Evolutionary conservation across 2,113 vertebrate species (phyloP).

Genomic region (Oncorhynchus gorbuscha): DNA sequence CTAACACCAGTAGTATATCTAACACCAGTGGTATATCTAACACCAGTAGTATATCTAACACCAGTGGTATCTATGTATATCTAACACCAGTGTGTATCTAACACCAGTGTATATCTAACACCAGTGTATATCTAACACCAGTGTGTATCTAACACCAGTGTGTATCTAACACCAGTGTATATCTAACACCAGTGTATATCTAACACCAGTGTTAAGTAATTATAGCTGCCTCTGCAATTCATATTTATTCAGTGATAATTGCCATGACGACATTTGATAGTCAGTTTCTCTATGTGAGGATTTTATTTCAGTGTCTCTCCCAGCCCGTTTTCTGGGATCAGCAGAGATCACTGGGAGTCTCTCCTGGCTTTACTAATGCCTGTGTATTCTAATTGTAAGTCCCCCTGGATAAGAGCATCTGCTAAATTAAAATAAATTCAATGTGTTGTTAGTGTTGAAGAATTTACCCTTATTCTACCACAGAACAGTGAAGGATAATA

Average conservation of each 20-base stretch:
- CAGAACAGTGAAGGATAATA: neutral
- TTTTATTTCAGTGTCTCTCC: neutral
- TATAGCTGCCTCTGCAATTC: neutral
- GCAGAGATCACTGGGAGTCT: constrained; percentile 53
- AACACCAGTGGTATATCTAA: no score
- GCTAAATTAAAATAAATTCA: neutral
- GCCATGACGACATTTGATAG: neutral
- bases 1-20: no score
- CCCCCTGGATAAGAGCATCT: neutral
- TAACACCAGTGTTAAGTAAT: neutral
- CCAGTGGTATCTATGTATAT: no score
- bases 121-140: no score
- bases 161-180: no score
- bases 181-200: neutral
- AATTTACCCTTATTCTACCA: neutral
- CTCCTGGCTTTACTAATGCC: constrained; percentile 49
- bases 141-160: no score
- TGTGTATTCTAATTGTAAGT: no score
- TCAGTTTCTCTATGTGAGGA: neutral
- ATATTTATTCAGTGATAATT: neutral
- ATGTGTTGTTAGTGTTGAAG: neutral
- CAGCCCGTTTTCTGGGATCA: constrained; percentile 50
- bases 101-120: no score
- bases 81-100: no score
- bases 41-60: no score